A percentile compares a stretch with the other conserved stretches of the same genome.
phyloP scores from a whole-genome alignment of 2,113 vertebrate species.

The Dromaius novaehollandiae region DNA sequence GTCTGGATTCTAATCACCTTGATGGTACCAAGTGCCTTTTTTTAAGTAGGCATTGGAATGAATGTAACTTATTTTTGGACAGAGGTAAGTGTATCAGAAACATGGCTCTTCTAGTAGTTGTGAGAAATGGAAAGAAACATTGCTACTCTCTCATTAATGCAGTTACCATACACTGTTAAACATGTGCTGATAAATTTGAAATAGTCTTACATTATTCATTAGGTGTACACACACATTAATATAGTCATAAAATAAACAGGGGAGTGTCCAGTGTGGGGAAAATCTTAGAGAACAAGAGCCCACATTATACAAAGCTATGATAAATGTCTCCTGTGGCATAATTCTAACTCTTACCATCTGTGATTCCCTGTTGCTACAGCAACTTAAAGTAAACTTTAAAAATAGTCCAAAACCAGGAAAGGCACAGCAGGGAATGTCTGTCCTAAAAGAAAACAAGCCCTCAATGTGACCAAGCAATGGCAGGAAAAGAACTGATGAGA shows the following conservation, averaged over 20 bases:
- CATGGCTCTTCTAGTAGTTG: not conserved
- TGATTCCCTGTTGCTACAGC: slow-evolving; percentile 60
- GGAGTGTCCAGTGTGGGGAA: slow-evolving; percentile 23
- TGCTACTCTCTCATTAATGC: slow-evolving; percentile 13
- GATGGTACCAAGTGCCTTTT: not conserved
- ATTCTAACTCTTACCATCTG: slow-evolving; percentile 78
- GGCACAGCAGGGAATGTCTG: slow-evolving; percentile 75
- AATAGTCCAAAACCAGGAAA: slow-evolving; percentile 74
- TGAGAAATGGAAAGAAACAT: not conserved
- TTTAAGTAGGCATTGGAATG: not conserved
- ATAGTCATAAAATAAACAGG: slow-evolving; percentile 71
- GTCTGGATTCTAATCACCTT: not conserved
- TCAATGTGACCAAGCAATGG: slow-evolving; percentile 41
- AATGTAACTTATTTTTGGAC: not conserved
- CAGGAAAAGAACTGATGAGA: slow-evolving; percentile 16
- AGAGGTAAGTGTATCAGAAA: not conserved
- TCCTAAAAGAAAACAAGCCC: slow-evolving; percentile 73
- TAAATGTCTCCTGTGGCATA: slow-evolving; percentile 76
- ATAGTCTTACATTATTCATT: slow-evolving; percentile 10
- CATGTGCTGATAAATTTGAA: not conserved
- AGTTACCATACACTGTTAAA: not conserved
- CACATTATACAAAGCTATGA: slow-evolving; percentile 66
- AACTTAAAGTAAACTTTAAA: slow-evolving; percentile 80
- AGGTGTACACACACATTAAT: slow-evolving; percentile 51
- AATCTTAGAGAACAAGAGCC: slow-evolving; percentile 69